Evolutionary conservation across 2,888 invertebrate species (phyloP).

Genomic region (Stomorhina lunata): DNA sequence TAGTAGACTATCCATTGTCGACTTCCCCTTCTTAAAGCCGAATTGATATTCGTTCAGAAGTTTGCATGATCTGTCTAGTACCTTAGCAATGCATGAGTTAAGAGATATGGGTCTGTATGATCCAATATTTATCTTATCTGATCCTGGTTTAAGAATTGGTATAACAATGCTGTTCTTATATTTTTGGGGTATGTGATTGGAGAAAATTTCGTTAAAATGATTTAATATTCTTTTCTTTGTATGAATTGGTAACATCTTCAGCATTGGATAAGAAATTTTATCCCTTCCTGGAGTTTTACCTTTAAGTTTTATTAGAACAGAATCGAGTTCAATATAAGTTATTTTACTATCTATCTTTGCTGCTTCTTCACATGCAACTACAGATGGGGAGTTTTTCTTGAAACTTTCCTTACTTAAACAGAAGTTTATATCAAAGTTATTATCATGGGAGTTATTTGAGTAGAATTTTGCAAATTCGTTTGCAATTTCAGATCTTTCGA

Average conservation of each 20-base stretch:
- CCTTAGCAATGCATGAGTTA: slow-evolving; percentile 37
- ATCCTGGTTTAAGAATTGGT: slow-evolving; percentile 34
- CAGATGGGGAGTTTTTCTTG: background rate
- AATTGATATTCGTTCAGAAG: slow-evolving; percentile 38
- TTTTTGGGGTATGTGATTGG: slow-evolving; percentile 27
- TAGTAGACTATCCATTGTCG: background rate
- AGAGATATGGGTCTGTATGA: slow-evolving; percentile 51
- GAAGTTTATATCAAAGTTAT: background rate
- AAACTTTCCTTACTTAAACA: background rate
- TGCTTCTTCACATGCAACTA: background rate
- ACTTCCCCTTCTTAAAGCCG: slow-evolving; percentile 27
- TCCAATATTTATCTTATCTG: slow-evolving; percentile 8
- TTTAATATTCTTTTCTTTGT: background rate
- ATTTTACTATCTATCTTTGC: slow-evolving; percentile 1
- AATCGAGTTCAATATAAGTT: background rate
- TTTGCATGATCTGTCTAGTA: slow-evolving; percentile 28
- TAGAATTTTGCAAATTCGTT: slow-evolving; percentile 3
- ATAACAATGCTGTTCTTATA: slow-evolving; percentile 38
- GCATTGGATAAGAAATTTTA: slow-evolving; percentile 31
- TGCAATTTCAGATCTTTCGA: background rate
- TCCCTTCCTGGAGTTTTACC: slow-evolving; percentile 36
- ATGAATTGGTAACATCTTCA: background rate
- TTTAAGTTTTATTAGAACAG: background rate
- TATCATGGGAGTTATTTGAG: slow-evolving; percentile 3
- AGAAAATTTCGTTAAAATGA: slow-evolving; percentile 31